Percentiles rank a stretch among this genome's conserved stretches.
These are phyloP conservation scores for Halictus rubicundus DNA, from an alignment of 1,140 invertebrate species.

Conservation along the genomic window DNA sequence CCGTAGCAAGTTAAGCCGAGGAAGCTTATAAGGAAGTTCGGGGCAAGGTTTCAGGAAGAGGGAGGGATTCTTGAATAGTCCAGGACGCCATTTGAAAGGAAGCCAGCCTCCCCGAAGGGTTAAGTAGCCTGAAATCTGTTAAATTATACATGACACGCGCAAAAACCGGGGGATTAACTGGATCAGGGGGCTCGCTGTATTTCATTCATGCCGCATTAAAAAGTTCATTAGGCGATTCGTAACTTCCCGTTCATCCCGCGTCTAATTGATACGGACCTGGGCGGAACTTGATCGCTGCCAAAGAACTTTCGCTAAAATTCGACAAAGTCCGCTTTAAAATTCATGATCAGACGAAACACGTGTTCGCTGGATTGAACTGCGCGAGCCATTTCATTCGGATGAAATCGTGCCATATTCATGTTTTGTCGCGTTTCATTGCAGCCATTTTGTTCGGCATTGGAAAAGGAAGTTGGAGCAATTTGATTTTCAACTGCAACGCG, in stretches of 20 bases:
- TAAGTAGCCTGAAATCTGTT: slow-evolving; percentile 13
- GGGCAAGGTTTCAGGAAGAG: background rate
- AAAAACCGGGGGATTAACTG: background rate
- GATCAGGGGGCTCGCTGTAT: background rate
- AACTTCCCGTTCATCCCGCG: background rate
- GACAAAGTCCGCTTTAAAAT: too few species aligned
- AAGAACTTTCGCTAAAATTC: too few species aligned
- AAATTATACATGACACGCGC: slow-evolving; percentile 31
- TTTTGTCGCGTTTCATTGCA: too few species aligned
- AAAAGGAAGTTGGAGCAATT: too few species aligned
- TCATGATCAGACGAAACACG: too few species aligned
- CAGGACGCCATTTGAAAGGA: slow-evolving; percentile 18
- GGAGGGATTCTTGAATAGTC: slow-evolving; percentile 19
- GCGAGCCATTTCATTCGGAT: too few species aligned
- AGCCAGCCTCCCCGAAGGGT: slow-evolving; percentile 15
- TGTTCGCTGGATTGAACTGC: too few species aligned
- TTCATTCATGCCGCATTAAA: background rate
- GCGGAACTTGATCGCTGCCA: too few species aligned
- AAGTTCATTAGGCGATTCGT: background rate
- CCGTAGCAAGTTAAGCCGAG: background rate
- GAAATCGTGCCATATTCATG: too few species aligned
- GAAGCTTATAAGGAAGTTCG: slow-evolving; percentile 20
- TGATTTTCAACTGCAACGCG: too few species aligned
- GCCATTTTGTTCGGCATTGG: too few species aligned
- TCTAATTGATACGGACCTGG: background rate